These are phyloP conservation scores for Herpailurus yagouaroundi DNA, from an alignment of 2,113 vertebrate species.

Conservation along the genomic window DNA sequence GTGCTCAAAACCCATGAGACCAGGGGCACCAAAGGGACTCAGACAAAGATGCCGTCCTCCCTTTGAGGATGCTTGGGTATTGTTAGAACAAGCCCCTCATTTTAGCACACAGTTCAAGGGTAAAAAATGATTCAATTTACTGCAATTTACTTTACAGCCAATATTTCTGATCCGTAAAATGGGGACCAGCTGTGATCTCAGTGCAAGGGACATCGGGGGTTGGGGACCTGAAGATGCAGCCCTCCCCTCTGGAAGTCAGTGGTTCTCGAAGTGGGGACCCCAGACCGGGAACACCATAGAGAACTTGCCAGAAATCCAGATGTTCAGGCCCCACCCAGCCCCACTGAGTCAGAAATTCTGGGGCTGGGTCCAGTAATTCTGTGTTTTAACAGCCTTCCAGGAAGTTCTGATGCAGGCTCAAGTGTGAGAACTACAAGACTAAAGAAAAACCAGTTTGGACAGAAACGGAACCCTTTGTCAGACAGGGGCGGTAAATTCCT, in stretches of 20 bases:
- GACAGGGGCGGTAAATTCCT: background rate
- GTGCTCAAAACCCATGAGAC: constrained; percentile 56
- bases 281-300: background rate
- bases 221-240: background rate
- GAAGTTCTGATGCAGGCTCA: background rate
- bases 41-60: background rate
- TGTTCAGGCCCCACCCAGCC: background rate
- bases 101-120: background rate
- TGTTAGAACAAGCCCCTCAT: background rate
- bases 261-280: background rate
- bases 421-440: background rate
- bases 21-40: background rate
- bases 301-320: background rate
- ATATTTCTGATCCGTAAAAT: background rate
- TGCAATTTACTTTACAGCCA: background rate
- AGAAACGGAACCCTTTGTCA: background rate
- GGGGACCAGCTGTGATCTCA: background rate
- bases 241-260: background rate
- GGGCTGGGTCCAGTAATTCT: background rate
- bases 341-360: background rate
- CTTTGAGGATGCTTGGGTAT: background rate
- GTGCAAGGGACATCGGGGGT: too few species aligned
- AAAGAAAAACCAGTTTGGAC: background rate
- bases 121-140: background rate
- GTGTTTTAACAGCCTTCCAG: background rate